Conservation (phyloP, 2,888 invertebrate genomes). For the Amiota mariae region DNA sequence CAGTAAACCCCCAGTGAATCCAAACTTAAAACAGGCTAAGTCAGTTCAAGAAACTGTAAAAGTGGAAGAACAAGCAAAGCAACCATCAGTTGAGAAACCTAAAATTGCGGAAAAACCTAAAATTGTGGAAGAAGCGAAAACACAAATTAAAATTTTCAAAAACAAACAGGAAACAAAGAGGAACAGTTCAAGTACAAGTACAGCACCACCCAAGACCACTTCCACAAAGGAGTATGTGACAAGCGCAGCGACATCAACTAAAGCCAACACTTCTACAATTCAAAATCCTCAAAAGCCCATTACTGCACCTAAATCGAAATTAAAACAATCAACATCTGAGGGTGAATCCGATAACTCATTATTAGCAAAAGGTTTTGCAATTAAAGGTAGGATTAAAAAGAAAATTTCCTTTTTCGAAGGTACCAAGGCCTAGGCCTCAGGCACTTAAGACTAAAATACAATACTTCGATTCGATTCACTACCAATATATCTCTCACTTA, state of each 20-base stretch:
- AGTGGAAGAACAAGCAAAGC: constrained; percentile 29
- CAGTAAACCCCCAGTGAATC: constrained; percentile 65
- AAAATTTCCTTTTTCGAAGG: constrained; percentile 85
- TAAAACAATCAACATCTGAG: constrained; percentile 52
- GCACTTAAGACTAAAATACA: constrained; percentile 37
- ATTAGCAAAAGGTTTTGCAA: constrained; percentile 71
- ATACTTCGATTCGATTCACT: not conserved
- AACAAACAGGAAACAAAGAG: not conserved
- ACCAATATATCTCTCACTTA: constrained; percentile 21
- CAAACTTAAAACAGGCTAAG: constrained; percentile 31
- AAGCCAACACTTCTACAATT: not conserved
- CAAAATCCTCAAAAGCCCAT: constrained; percentile 32
- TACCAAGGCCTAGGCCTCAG: constrained; percentile 75
- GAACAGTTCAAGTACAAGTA: not conserved
- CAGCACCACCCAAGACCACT: constrained; percentile 19
- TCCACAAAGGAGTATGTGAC: constrained; percentile 18
- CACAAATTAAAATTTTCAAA: constrained; percentile 1
- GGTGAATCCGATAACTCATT: constrained; percentile 59
- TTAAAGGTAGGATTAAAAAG: constrained; percentile 80
- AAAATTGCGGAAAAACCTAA: constrained; percentile 19
- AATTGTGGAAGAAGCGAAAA: constrained; percentile 17
- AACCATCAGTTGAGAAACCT: constrained; percentile 10
- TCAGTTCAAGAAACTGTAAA: constrained; percentile 17
- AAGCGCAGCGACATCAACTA: not conserved
- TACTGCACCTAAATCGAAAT: constrained; percentile 36